These are phyloP conservation scores for Anarrhichthys ocellatus DNA, from an alignment of 2,113 vertebrate genomes.

Conservation along the genomic window DNA sequence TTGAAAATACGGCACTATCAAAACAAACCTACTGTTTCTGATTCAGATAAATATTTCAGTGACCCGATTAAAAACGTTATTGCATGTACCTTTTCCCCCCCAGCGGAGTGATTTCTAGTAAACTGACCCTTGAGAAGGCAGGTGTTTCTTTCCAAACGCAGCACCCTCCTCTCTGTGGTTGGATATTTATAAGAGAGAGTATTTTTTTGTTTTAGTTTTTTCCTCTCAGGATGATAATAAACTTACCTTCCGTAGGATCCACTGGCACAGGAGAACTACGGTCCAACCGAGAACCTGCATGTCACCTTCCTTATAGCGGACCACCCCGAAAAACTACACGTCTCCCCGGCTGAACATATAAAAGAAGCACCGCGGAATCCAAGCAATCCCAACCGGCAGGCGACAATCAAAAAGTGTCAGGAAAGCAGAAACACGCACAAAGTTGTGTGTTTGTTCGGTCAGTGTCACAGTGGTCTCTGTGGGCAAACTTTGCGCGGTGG, in stretches of 20 bases:
- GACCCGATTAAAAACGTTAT: background rate
- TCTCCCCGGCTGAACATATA: conserved; percentile 81
- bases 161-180: background rate
- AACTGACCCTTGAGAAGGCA: conserved; percentile 5
- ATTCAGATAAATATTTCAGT: background rate
- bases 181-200: no score
- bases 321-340: conserved; percentile 77
- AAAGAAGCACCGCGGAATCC: conserved; percentile 69
- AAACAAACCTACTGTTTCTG: background rate
- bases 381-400: conserved; percentile 70
- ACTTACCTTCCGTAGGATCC: conserved; percentile 84
- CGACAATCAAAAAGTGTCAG: conserved; percentile 46
- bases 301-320: conserved; percentile 80
- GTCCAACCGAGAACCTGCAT: conserved; percentile 87
- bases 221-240: background rate
- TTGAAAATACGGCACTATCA: background rate
- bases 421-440: conserved; percentile 18
- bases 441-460: conserved; percentile 52
- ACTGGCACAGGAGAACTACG: conserved; percentile 82
- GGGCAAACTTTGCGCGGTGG: conserved; percentile 61
- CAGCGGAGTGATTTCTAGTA: conserved; percentile 9
- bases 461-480: conserved; percentile 44
- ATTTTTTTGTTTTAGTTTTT: background rate
- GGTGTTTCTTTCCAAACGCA: conserved; percentile 27
- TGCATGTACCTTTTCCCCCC: background rate